Evolutionary conservation across 1,140 invertebrate species (phyloP), one percentile per base, ranked within the genome.

Genomic region (Antheraea mylitta): DNA sequence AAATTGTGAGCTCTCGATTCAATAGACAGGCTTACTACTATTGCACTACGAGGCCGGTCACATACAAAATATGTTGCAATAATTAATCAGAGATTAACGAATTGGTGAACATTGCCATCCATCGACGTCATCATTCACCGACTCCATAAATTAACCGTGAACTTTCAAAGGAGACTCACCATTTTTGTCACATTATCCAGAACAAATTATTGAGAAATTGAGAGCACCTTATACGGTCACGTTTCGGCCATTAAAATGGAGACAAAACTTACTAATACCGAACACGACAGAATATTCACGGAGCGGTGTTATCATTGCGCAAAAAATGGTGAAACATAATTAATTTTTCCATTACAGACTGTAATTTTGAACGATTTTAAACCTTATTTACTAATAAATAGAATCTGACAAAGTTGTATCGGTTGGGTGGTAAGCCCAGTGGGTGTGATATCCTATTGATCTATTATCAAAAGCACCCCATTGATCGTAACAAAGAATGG

Each of bases 201-300:
- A 73, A 85, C 80, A 85, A 82, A 84, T 89, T 86, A 86, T 81
- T 74, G 76, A 75, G 74, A 89, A 89, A 91, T 91, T 89, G 81
- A 72, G 76, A 76, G 75, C 80, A 75, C 78, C 74, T 77, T 78
- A 73, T 76, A 81, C 78, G 80, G 87, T 91, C 89, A 91, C 89
- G 89, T 91, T 89, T 78, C 77, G 77, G 81, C 81, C 89, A 90
- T 91, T 91, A 91, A 91, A 67, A 36, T 67, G 84, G 82, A 91
- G 87, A 90, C 87, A 91, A 90, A 90, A 87, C 83, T 80, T 48
- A 65, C 81, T 91, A 91, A 91, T 89, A 85, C 89, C 85, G 84
- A 77, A 79, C 79, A 75, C 78, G 82, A 83, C 82, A 79, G 82
- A 86, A 89, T 90, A 86, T 89, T 77, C 89, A 91, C 89, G 89